Conservation (phyloP, 2,113 vertebrate species). For the Eudyptes chrysolophus region DNA sequence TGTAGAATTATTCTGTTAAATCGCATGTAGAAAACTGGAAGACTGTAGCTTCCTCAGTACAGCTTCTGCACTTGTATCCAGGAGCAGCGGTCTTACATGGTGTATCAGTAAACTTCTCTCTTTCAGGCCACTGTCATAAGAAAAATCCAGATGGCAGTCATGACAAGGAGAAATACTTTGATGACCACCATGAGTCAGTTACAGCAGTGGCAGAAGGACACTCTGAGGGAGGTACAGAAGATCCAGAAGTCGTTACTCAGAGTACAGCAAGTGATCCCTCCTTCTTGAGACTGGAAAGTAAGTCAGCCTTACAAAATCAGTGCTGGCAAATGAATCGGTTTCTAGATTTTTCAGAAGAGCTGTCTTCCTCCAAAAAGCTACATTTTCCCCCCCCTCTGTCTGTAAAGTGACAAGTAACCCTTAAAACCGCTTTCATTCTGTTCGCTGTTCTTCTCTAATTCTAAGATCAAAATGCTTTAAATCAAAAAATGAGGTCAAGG, state of each 20-base stretch:
- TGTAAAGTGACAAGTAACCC: not conserved
- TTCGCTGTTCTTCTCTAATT: not conserved
- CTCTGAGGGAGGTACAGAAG: conserved; percentile 25
- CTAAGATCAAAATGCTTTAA: not conserved
- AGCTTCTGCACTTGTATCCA: not conserved
- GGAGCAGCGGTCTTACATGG: not conserved
- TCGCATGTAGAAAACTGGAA: not conserved
- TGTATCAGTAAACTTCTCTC: conserved; percentile 34
- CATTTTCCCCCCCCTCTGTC: not conserved
- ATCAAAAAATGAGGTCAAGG: not conserved
- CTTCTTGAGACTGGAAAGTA: conserved; percentile 76
- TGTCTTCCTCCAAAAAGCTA: not conserved
- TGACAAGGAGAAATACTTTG: conserved; percentile 75
- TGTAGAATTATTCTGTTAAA: not conserved
- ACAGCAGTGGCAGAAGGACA: conserved; percentile 50
- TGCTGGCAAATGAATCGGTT: not conserved
- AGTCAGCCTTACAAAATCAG: conserved; percentile 51
- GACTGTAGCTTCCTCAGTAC: not conserved
- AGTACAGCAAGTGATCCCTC: conserved; percentile 64
- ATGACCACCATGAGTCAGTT: conserved; percentile 33
- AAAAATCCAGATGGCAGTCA: conserved; percentile 63
- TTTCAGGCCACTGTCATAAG: conserved; percentile 76
- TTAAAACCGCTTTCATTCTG: not conserved
- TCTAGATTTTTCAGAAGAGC: not conserved
- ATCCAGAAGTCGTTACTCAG: conserved; percentile 33